These are phyloP conservation scores for Scomber colias DNA, from an alignment of 2,113 vertebrate species.

Conservation along the genomic window DNA sequence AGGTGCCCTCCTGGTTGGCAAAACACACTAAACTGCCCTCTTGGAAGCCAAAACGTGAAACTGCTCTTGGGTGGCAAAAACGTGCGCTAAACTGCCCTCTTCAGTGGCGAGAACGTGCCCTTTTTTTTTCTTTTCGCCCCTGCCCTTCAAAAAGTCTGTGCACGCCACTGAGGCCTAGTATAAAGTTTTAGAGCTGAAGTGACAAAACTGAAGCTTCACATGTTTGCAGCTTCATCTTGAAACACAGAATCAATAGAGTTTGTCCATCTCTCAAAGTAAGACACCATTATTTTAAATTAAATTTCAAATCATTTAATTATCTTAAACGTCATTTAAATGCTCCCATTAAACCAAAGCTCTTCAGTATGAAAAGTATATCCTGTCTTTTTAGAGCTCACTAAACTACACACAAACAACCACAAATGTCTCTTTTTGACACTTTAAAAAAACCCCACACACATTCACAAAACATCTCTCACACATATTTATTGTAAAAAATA, in stretches of 20 bases:
- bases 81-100: no score
- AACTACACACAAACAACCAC: constrained; percentile 5
- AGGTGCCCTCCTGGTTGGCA: no score
- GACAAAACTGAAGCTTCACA: not conserved
- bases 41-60: no score
- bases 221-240: not conserved
- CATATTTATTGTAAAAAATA: constrained; percentile 91
- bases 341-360: no score
- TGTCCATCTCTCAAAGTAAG: not conserved
- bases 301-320: not conserved
- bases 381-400: no score
- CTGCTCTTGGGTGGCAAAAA: no score
- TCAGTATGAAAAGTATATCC: no score
- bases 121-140: no score
- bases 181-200: not conserved
- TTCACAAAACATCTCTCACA: constrained; percentile 71
- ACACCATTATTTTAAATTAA: not conserved
- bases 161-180: no score
- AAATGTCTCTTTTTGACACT: constrained; percentile 4
- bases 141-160: no score
- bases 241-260: not conserved
- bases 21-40: no score
- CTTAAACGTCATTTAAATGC: not conserved
- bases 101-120: no score
- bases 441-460: not conserved